Evolutionary conservation across 1,140 invertebrate genomes (phyloP), one percentile per base, ranked within the genome.

Genomic region (Ctenoplectra terminalis): DNA sequence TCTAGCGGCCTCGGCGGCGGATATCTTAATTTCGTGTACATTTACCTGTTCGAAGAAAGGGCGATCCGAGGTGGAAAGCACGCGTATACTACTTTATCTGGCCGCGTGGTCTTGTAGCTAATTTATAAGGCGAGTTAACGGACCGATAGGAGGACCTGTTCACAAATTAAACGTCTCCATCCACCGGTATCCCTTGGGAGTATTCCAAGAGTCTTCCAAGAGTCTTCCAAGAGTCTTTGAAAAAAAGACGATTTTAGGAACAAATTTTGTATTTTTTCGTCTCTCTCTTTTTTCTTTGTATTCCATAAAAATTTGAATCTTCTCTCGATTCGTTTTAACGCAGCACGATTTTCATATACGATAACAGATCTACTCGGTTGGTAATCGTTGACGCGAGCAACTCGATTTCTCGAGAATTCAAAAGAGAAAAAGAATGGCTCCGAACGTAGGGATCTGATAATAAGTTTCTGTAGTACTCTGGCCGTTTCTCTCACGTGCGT

Each of bases 111-210:
- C 89, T 91, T 88, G 90, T 90, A 90, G 84, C 90, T 92, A 90
- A 92, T 92, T 92, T 92, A 92, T 92, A 87, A 90, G 82, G 83
- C 54, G 71, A 87, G 87, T 90, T 92, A 90, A 89, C 85, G 83
- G 54, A 34, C 63, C 83, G 89, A 92, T 92, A 90, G 74, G 64
- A 56, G 66, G 84, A 89, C 85, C 79, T 87, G 89, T 92, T 90
- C 90, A 92, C 90, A 91, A 92, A 92, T 92, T 90, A 90, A 92
- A 91, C 83, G 90, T 90, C 89, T 91, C 88, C 88, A 90, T 91
- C 81, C 76, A 77, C 73, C 67, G 73, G 81, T 78, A 70, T 64
- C 37, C 66, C 56, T n/a, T 54, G 15, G 48, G 31, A 52, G n/a
- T 29, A 23, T 56, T 54, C 29, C 26, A 72, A 60, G n/a, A n/a